Percentiles rank a stretch among this genome's conserved stretches.
phyloP scores from a whole-genome alignment of 2,113 vertebrate species.

The Sus scrofa region DNA sequence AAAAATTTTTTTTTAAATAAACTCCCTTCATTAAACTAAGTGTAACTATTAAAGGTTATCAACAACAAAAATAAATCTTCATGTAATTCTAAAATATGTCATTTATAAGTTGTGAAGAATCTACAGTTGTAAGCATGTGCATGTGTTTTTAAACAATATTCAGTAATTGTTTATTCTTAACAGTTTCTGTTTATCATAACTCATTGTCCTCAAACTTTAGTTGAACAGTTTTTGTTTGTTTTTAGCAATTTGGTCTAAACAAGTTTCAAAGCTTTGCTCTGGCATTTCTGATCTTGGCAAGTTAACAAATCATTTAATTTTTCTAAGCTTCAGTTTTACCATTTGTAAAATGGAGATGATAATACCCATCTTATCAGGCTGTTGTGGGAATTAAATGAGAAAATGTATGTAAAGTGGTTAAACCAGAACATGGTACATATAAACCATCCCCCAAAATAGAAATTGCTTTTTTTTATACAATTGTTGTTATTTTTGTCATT shows the following conservation, averaged over 20 bases:
- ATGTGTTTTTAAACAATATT: not conserved
- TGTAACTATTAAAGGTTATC: not conserved
- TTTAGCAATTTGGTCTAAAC: not conserved
- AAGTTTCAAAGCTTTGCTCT: not conserved
- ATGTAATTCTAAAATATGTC: slow-evolving; percentile 36
- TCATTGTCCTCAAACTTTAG: not conserved
- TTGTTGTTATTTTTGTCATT: not conserved
- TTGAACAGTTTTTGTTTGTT: not conserved
- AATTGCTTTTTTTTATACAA: not conserved
- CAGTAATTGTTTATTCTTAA: not conserved
- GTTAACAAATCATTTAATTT: slow-evolving; percentile 15
- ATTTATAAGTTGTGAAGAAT: slow-evolving; percentile 43
- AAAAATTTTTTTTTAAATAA: not conserved
- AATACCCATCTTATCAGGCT: not conserved
- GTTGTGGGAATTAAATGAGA: slow-evolving; percentile 24
- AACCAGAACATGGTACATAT: not conserved
- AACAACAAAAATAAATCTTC: not conserved
- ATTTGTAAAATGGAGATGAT: slow-evolving; percentile 40
- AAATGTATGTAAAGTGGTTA: not conserved
- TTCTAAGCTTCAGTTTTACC: not conserved
- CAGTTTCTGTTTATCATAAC: not conserved
- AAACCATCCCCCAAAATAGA: not conserved
- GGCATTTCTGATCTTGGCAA: slow-evolving; percentile 2
- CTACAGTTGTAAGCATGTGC: no score
- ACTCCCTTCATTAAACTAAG: slow-evolving; percentile 22